Evolutionary conservation across 1,140 invertebrate genomes (phyloP), one percentile per base, ranked within the genome.

Genomic region (Psilanteris sp.): DNA sequence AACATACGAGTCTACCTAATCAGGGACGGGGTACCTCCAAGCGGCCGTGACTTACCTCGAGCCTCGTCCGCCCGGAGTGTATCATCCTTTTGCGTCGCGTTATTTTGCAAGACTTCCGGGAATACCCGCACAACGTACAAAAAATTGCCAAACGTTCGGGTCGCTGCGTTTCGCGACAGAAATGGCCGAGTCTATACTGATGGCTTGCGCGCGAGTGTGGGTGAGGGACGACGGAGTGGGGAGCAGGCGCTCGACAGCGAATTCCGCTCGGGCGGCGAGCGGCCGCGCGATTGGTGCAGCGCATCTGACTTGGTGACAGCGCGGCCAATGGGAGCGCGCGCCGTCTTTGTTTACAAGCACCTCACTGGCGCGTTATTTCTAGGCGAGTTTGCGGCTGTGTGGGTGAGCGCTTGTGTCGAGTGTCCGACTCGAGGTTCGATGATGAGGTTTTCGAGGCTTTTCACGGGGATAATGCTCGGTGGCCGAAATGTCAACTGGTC

Each of bases 41-140:
- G 57, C 64, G 55, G 57, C 52, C 46, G 57, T 66, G 73, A 84
- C 84, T 86, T 88, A 88, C 87, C 87, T 88, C 86, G 86, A 87
- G 87, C 85, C 86, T 87, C 80, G 87, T 87, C 39, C 87, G 87
- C 82, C 86, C 87, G 85, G 87, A 87, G 82, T 88, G 87, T 86
- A 89, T 89, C 87, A 89, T 89, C 87, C 87, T 89, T 88, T 89
- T 88, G 83, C 87, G 87, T 85, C 86, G 87, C 86, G 86, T 89
- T 88, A 88, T 88, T 87, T 88, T 88, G 87, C 81, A 82, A 80
- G 79, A 80, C 72, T 87, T 83, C 81, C 85, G 86, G 86, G 86
- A 82, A 81, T 59, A 82, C 85, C 86, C 87, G 86, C 85, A 87
- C 70, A 68, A 62, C 29, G 67, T 70, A 57, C 46, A 70, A 73